Evolutionary conservation across 2,113 vertebrate species (phyloP).

Genomic region (Accipiter cooperii): DNA sequence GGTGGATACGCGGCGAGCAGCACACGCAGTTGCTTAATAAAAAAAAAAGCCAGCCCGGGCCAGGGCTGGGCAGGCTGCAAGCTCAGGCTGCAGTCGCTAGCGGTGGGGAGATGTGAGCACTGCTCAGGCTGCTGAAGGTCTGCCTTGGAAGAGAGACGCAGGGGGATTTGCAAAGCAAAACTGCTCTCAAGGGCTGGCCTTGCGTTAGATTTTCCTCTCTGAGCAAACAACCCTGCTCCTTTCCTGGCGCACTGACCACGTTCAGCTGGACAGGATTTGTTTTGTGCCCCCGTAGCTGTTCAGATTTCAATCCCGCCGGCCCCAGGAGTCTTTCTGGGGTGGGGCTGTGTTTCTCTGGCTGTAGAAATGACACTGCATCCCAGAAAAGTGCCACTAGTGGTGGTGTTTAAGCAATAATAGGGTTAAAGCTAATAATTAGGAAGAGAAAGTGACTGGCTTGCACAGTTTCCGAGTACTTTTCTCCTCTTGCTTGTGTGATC

Average conservation of each 20-base stretch:
- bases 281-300: background rate
- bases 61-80: background rate
- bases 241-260: fast-evolving
- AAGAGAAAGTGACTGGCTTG: background rate
- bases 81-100: background rate
- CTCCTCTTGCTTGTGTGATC: background rate
- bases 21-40: background rate
- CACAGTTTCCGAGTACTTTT: background rate
- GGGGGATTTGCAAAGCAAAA: background rate
- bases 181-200: background rate
- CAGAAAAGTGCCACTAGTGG: background rate
- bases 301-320: background rate
- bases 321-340: background rate
- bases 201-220: background rate
- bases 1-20: fast-evolving
- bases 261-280: background rate
- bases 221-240: background rate
- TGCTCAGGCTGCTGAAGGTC: background rate
- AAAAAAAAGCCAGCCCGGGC: background rate
- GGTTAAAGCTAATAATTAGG: background rate
- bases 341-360: background rate
- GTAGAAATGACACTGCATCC: background rate
- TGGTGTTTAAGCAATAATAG: background rate
- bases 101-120: background rate
- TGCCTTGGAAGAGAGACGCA: background rate